A percentile compares a stretch with the other conserved stretches of the same genome.
phyloP scores from a whole-genome alignment of 2,113 vertebrate species.

The Channa maculata region DNA sequence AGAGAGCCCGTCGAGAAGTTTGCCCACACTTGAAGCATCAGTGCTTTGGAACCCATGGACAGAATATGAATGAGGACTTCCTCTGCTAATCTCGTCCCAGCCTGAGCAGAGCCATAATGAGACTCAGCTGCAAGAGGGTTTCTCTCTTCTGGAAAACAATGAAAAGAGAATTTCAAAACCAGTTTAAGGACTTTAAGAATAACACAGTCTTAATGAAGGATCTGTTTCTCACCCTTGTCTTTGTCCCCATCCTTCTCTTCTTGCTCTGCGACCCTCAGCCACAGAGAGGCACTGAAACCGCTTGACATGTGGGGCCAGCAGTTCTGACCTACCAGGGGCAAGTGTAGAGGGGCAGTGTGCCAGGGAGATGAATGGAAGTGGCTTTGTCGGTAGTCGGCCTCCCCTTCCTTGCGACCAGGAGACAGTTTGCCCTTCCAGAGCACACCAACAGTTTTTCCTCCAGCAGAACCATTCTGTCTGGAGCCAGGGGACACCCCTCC shows the following conservation, averaged over 20 bases:
- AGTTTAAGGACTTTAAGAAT: not conserved
- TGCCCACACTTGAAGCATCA: conserved; percentile 98
- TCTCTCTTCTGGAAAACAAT: conserved; percentile 82
- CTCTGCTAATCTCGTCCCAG: conserved; percentile 83
- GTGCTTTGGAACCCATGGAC: conserved; percentile 94
- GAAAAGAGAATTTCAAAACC: conserved; percentile 20
- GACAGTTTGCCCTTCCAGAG: conserved; percentile 83
- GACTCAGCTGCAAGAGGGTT: conserved; percentile 73
- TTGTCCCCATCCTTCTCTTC: conserved; percentile 65
- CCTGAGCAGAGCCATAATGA: conserved; percentile 61
- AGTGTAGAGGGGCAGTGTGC: conserved; percentile 91
- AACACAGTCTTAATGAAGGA: not conserved
- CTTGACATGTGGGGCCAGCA: conserved; percentile 98
- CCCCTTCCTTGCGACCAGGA: conserved; percentile 82
- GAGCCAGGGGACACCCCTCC: conserved; percentile 69
- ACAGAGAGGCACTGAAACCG: conserved; percentile 94
- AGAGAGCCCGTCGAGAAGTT: conserved; percentile 87
- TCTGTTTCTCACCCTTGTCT: conserved; percentile 79
- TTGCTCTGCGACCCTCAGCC: conserved; percentile 84
- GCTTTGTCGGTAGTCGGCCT: conserved; percentile 71
- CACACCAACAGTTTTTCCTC: conserved; percentile 70
- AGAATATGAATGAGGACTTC: conserved; percentile 90
- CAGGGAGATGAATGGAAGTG: conserved; percentile 90
- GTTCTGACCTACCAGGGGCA: conserved; percentile 94
- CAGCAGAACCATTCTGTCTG: conserved; percentile 75